Evolutionary conservation across 2,888 invertebrate species (phyloP).

Genomic region (Drosophila anceps): DNA sequence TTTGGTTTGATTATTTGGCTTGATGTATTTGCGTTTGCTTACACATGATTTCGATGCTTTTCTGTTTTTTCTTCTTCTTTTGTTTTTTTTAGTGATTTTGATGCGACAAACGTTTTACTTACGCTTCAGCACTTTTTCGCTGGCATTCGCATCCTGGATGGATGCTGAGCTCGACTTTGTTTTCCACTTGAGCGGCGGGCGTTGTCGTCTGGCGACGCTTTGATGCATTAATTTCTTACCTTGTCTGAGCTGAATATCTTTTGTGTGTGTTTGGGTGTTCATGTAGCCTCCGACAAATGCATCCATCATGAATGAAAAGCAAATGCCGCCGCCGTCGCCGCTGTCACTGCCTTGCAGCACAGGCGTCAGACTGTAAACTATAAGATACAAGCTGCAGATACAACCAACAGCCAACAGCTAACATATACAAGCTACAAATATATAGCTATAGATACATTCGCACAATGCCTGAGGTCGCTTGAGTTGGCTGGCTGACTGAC

Average conservation of each 20-base stretch:
- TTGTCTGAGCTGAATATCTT: slow-evolving; percentile 35
- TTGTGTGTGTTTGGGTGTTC: slow-evolving; percentile 1
- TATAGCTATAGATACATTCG: slow-evolving; percentile 15
- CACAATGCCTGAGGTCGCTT: slow-evolving; percentile 17
- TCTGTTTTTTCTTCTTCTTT: not conserved
- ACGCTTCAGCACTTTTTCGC: slow-evolving; percentile 58
- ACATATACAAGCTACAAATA: slow-evolving; percentile 27
- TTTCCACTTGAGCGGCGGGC: slow-evolving; percentile 72
- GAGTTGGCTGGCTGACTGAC: slow-evolving; percentile 4
- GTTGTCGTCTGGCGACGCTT: slow-evolving; percentile 60
- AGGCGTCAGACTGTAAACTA: slow-evolving; percentile 83
- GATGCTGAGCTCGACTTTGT: slow-evolving; percentile 10
- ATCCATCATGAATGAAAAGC: slow-evolving; percentile 76
- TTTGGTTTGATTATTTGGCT: slow-evolving; percentile 17
- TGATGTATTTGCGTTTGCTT: slow-evolving; percentile 30
- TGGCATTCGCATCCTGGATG: slow-evolving; percentile 18
- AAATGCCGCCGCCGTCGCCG: slow-evolving; percentile 28
- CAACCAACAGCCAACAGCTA: slow-evolving; percentile 28
- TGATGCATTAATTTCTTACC: slow-evolving; percentile 79
- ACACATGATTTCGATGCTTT: slow-evolving; percentile 25
- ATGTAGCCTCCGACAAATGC: slow-evolving; percentile 51
- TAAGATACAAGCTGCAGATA: slow-evolving; percentile 61
- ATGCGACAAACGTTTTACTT: slow-evolving; percentile 59
- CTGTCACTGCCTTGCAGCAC: slow-evolving; percentile 16
- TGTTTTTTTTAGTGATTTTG: slow-evolving; percentile 40